Conservation (phyloP, 2,888 invertebrate species). For the Drosophila subsilvestris region DNA sequence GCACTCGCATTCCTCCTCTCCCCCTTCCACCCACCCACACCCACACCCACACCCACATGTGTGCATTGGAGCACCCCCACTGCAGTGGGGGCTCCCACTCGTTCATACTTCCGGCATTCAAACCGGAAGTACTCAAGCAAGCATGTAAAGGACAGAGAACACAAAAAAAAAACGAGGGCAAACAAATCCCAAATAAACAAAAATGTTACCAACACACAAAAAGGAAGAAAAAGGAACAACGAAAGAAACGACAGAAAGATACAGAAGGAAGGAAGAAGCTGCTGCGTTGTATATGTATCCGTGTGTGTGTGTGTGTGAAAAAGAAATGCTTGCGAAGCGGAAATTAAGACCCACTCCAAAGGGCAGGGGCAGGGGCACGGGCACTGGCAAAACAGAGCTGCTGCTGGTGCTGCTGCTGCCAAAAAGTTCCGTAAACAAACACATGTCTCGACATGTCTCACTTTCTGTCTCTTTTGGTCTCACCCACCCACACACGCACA, state of each 20-base stretch:
- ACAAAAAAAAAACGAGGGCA: slow-evolving; percentile 55
- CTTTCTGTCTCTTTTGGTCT: not conserved
- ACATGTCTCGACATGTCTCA: slow-evolving; percentile 58
- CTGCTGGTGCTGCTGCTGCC: slow-evolving; percentile 39
- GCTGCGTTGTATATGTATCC: slow-evolving; percentile 15
- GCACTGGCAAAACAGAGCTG: slow-evolving; percentile 61
- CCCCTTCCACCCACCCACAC: slow-evolving; percentile 19
- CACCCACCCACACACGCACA: not conserved
- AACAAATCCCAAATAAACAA: slow-evolving; percentile 79
- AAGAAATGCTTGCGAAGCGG: slow-evolving; percentile 78
- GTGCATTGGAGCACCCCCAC: slow-evolving; percentile 34
- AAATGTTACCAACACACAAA: slow-evolving; percentile 45
- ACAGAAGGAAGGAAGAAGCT: slow-evolving; percentile 17
- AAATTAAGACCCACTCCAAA: slow-evolving; percentile 77
- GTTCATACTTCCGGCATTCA: slow-evolving; percentile 61
- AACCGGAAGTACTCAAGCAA: slow-evolving; percentile 76
- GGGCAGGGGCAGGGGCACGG: not conserved
- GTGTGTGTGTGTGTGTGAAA: slow-evolving; percentile 40
- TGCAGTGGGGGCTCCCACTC: slow-evolving; percentile 37
- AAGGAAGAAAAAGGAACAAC: slow-evolving; percentile 19
- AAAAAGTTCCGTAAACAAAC: slow-evolving; percentile 75
- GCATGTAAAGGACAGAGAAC: slow-evolving; percentile 33
- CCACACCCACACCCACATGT: slow-evolving; percentile 4
- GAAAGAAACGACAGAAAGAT: slow-evolving; percentile 18
- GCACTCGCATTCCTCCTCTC: not conserved